Evolutionary conservation across 1,140 invertebrate species (phyloP).

Genomic region (Drosophila nigrodunni): DNA sequence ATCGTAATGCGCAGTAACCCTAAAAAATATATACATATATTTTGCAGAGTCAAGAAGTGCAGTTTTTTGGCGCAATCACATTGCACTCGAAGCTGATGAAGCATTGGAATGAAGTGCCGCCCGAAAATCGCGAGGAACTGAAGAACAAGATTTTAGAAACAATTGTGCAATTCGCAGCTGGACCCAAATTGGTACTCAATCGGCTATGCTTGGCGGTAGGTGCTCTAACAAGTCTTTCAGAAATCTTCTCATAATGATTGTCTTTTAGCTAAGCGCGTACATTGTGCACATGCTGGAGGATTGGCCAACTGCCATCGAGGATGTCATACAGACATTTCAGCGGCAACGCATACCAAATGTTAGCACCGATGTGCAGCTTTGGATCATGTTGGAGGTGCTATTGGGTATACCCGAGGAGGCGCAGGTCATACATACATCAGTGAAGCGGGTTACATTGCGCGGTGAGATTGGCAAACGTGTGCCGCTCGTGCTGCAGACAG

Average conservation of each 20-base stretch:
- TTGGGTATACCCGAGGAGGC: slow-evolving; percentile 92
- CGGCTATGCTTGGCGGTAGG: slow-evolving; percentile 94
- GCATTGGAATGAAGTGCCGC: slow-evolving; percentile 93
- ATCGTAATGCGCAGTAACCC: slow-evolving; percentile 1
- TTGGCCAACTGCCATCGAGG: slow-evolving; percentile 88
- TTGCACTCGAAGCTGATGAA: slow-evolving; percentile 94
- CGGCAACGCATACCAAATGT: slow-evolving; percentile 87
- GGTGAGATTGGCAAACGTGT: slow-evolving; percentile 73
- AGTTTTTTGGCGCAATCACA: slow-evolving; percentile 96
- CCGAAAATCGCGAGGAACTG: slow-evolving; percentile 90
- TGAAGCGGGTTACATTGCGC: slow-evolving; percentile 70
- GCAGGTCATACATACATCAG: slow-evolving; percentile 78
- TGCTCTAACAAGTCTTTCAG: slow-evolving; percentile 34
- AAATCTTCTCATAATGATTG: background rate
- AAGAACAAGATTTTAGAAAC: slow-evolving; percentile 91
- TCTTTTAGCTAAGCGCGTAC: slow-evolving; percentile 87
- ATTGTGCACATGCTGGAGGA: slow-evolving; percentile 89
- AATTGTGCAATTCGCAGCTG: slow-evolving; percentile 90
- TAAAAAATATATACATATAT: background rate
- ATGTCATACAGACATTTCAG: slow-evolving; percentile 88
- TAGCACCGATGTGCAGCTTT: slow-evolving; percentile 84
- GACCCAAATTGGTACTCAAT: slow-evolving; percentile 93
- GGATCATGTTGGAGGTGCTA: slow-evolving; percentile 90
- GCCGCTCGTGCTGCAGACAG: slow-evolving; percentile 72
- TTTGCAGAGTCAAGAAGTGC: slow-evolving; percentile 91